Evolutionary conservation across 2,888 invertebrate species (phyloP), one percentile per base, ranked within the genome.

Genomic region (Eurois occulta): DNA sequence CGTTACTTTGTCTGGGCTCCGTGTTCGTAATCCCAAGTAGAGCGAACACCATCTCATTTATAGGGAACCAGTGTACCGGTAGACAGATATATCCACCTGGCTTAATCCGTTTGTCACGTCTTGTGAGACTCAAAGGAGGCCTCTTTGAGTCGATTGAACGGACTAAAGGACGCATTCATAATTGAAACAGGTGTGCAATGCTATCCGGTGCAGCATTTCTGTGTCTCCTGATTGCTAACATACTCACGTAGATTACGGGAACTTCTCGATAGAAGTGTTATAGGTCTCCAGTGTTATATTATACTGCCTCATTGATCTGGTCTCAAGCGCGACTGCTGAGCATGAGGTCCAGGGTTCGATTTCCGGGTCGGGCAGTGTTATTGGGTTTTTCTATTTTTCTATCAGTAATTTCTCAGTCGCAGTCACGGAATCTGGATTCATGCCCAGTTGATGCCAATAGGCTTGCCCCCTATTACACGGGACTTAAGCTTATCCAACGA

Each of bases 81-180:
- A 24, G 48, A 80, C 43, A 66, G 11, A 64, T 28, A 18, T 66
- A 60, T 62, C 35, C 66, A 66, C 18, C 52, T 73, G 81, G 24
- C 38, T 52, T 62, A 64, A 80, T 68, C 55, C 38, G 32, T 68
- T 75, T 55, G 67, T 68, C 32, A 64, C 8, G 52, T 48, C 62
- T 62, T 64, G n/a, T 35, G 52, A 38, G 38, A 21, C 52, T 81
- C 81, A 80, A 74, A 80, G 43, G 73, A 43, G 16, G 28, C 62
- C 79, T 16, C 11, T 80, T 46, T 62, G 32, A 38, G 8, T 74
- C 18, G 41, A 72, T 72, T 48, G 48, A 79, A 64, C 21, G 21
- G 24, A 32, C 4, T 65, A 24, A 13, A 38, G 38, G 64, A 72
- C 32, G 7, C 38, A 38, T 48, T 38, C 24, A 24, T 71, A 38